A percentile compares a stretch with the other conserved stretches of the same genome.
These are phyloP conservation scores for Melipona bicolor DNA, from an alignment of 2,888 invertebrate genomes.

Conservation along the genomic window DNA sequence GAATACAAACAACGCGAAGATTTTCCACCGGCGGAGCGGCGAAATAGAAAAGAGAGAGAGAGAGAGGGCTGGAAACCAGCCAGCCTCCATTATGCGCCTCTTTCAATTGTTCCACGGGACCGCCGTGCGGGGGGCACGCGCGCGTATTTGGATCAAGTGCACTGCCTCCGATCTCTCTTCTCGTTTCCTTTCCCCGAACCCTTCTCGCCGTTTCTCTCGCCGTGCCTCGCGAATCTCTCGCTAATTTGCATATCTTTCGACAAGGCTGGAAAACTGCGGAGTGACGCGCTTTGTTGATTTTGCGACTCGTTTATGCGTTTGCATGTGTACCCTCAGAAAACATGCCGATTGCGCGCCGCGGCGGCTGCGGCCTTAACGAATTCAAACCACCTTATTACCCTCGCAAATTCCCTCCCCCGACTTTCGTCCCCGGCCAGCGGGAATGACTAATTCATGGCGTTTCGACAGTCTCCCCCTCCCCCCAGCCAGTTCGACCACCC, in stretches of 20 bases:
- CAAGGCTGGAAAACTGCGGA: neutral
- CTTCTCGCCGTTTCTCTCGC: slow-evolving; percentile 2
- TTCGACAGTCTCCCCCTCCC: neutral
- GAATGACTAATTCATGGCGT: slow-evolving; percentile 4
- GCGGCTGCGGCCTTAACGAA: neutral
- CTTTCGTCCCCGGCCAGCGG: neutral
- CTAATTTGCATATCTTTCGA: slow-evolving; percentile 53
- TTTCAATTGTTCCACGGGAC: slow-evolving; percentile 58
- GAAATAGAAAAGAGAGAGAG: slow-evolving; percentile 1
- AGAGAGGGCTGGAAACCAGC: too few relatives aligned
- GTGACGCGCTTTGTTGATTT: slow-evolving; percentile 41
- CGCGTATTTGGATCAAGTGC: slow-evolving; percentile 61
- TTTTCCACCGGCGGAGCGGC: slow-evolving; percentile 5
- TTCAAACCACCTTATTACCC: slow-evolving; percentile 12
- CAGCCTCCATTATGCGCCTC: slow-evolving; percentile 47
- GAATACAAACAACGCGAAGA: slow-evolving; percentile 72
- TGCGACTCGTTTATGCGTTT: slow-evolving; percentile 37
- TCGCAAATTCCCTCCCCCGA: slow-evolving; percentile 19
- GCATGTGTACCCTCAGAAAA: slow-evolving; percentile 17
- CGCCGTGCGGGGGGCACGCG: slow-evolving; percentile 25
- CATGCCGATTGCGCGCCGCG: neutral
- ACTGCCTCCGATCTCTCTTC: neutral
- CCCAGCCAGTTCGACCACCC: too few relatives aligned
- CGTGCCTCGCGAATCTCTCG: slow-evolving; percentile 2
- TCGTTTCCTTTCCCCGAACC: neutral